Percentiles rank a stretch among this genome's conserved stretches.
phyloP scores from a whole-genome alignment of 2,113 vertebrate genomes.

The Xiphorhynchus elegans region DNA sequence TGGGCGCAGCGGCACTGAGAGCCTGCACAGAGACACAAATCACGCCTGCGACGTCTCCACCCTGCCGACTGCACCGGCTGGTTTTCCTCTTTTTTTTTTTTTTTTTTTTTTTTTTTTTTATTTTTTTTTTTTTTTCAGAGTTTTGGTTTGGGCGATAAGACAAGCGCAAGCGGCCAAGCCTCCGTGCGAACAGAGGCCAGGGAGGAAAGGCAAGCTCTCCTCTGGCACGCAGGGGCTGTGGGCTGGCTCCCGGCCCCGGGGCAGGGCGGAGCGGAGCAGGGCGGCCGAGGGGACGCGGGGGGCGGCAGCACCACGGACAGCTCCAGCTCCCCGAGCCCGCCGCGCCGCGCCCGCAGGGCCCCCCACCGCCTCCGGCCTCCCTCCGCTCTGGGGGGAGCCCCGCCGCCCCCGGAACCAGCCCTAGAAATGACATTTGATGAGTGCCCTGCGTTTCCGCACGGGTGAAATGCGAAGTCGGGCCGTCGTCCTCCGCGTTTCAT shows the following conservation, averaged over 20 bases:
- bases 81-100: fast-evolving
- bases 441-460: fast-evolving
- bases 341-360: neutral
- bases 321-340: neutral
- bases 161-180: neutral
- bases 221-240: neutral
- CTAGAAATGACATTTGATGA: fast-evolving
- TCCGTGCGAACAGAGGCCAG: neutral
- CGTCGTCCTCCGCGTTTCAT: fast-evolving
- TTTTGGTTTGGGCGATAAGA: no score
- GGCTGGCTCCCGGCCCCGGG: neutral
- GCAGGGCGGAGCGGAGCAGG: neutral
- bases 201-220: fast-evolving
- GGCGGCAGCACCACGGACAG: constrained; percentile 75
- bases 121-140: no score
- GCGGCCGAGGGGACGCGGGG: no score
- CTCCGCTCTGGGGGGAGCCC: fast-evolving
- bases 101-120: no score
- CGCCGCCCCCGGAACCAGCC: fast-evolving
- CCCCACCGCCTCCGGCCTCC: neutral
- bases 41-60: no score
- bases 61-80: neutral
- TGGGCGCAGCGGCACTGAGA: neutral
- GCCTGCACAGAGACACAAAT: neutral
- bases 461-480: no score